Base-by-base conservation (phyloP, 1,140 invertebrate species). In the Ostrea edulis region DNA sequence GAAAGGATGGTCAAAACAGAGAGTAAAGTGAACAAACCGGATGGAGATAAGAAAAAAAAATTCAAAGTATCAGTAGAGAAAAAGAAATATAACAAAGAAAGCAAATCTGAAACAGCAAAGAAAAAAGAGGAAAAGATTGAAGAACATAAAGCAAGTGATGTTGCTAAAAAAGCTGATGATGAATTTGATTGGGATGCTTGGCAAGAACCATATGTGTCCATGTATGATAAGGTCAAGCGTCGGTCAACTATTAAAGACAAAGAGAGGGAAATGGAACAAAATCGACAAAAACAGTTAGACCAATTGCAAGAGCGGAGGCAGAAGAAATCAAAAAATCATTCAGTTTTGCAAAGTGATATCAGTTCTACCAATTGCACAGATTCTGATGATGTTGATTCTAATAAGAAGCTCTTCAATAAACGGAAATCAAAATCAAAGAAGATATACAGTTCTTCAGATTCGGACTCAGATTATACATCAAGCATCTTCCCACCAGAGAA, bases 191-290 rank as follows among this genome's bases (percentile, higher is more conserved):
- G 90, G 62, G 88, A 91, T 35, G 87, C 87, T 35, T 86, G 86
- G 84, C 82, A 88, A 44, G 29, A 89, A 71, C 90, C 92, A 17
- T 99, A 98, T 93, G 98, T 98, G 88, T 99, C 98, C 54, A 99
- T 99, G 98, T 99, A 99, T 94, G 98, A 99, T 94, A 99, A 99
- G 95, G 98, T 99, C 0, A 99, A 99, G 95, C 97, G 98, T 5
- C 96, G 98, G 68, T 98, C 98, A 44, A 98, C 94, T 89, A 98
- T 95, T 97, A 90, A 90, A 85, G 86, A 91, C 51, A 90, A 91
- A 84, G 90, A 93, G 88, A 88, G 98, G 92, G 96, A 97, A 8
- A 97, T 98, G 94, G 97, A 97, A 94, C 97, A 97, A 94, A 96
- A 98, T 25, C 97, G 98, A 94, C 97, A 98, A 25, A 98, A 98